Conservation (phyloP, 1,140 invertebrate genomes). For the Hormaphis cornu region DNA sequence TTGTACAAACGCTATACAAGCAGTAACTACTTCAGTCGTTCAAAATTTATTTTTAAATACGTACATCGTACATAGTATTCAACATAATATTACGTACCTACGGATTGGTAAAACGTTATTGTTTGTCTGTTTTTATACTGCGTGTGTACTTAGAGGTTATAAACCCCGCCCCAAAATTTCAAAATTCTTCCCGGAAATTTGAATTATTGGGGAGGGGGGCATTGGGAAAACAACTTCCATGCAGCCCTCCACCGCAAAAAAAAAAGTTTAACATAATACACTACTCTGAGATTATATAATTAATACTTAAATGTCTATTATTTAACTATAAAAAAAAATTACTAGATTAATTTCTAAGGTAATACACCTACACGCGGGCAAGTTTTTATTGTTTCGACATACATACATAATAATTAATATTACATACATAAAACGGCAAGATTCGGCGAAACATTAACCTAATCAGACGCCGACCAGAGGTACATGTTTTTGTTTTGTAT, state of each 20-base stretch:
- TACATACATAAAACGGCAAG: not conserved
- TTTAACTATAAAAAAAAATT: slow-evolving; percentile 22
- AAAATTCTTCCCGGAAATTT: no score
- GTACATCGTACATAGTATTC: not conserved
- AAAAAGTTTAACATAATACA: no score
- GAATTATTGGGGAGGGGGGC: no score
- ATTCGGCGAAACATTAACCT: not conserved
- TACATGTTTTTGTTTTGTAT: not conserved
- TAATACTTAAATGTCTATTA: slow-evolving; percentile 10
- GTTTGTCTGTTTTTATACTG: no score
- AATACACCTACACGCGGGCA: not conserved
- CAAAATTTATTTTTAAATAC: slow-evolving; percentile 17
- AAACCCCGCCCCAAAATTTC: no score
- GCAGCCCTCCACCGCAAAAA: no score
- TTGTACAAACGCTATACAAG: slow-evolving; percentile 30
- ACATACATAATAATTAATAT: not conserved
- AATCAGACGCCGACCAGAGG: slow-evolving; percentile 9
- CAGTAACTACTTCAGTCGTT: slow-evolving; percentile 31
- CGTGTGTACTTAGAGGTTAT: no score
- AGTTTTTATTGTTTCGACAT: slow-evolving; percentile 3
- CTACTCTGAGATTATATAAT: not conserved
- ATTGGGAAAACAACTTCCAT: no score
- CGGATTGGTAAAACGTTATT: not conserved
- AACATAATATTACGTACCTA: slow-evolving; percentile 9
- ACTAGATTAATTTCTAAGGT: not conserved